Conservation (phyloP, 2,113 vertebrate species). For the Ardeotis arabs region DNA sequence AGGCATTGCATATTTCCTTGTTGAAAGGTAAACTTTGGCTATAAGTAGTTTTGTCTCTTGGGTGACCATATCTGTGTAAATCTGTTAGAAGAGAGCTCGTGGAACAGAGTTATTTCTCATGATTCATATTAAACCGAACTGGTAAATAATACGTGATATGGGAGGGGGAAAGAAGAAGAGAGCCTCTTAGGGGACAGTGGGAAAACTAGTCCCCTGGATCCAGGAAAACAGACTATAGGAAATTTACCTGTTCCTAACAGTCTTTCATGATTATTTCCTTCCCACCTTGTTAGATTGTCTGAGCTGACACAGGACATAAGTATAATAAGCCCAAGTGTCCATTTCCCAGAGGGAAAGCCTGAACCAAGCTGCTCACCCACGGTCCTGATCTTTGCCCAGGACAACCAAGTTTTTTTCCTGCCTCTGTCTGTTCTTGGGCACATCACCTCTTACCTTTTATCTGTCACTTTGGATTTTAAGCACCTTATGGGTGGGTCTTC, state of each 20-base stretch:
- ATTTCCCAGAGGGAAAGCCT: neutral
- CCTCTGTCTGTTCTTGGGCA: neutral
- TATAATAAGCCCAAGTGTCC: neutral
- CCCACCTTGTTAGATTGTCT: neutral
- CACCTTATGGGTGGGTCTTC: neutral
- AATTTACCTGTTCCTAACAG: neutral
- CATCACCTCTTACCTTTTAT: neutral
- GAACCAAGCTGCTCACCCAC: neutral
- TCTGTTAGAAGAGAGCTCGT: neutral
- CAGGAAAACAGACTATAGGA: neutral
- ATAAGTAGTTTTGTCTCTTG: conserved; percentile 62
- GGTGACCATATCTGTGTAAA: conserved; percentile 9
- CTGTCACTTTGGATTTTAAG: neutral
- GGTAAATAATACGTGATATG: neutral
- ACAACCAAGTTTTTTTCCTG: neutral
- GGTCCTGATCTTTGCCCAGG: neutral
- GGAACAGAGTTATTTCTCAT: conserved; percentile 1
- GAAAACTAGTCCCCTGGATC: neutral
- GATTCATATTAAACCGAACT: conserved; percentile 28
- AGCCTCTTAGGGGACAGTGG: neutral
- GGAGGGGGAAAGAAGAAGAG: neutral
- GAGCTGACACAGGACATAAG: neutral
- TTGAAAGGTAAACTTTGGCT: conserved; percentile 54
- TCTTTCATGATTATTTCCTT: neutral
- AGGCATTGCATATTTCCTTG: conserved; percentile 40